Evolutionary conservation across 1,140 invertebrate genomes (phyloP).

Genomic region (Bombus haemorrhoidalis): DNA sequence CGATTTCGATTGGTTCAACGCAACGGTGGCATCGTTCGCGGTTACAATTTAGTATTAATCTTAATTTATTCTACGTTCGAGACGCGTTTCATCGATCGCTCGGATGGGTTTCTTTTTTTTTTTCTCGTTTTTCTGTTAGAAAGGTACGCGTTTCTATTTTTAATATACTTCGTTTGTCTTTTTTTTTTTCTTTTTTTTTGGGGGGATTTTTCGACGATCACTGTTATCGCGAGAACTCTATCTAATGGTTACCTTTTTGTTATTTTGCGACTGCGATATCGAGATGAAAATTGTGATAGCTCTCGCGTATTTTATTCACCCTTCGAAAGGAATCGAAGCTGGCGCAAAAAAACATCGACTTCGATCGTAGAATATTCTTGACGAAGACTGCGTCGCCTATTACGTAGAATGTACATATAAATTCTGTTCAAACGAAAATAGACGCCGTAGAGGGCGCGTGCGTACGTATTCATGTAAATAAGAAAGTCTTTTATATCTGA

Average conservation of each 20-base stretch:
- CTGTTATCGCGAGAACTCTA: not conserved
- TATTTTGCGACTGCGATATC: not conserved
- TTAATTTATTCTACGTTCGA: constrained; percentile 17
- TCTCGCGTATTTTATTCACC: not conserved
- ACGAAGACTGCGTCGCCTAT: not conserved
- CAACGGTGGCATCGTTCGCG: too few relatives aligned
- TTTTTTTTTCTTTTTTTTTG: not conserved
- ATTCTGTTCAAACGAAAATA: constrained; percentile 17
- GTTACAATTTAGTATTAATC: constrained; percentile 34
- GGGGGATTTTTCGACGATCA: not conserved
- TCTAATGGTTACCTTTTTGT: constrained; percentile 3
- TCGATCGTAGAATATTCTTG: constrained; percentile 20
- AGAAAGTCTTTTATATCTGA: constrained; percentile 50
- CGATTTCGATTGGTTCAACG: constrained; percentile 14
- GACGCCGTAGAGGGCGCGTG: not conserved
- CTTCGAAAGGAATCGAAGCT: not conserved
- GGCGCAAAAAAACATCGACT: not conserved
- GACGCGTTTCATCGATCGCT: not conserved
- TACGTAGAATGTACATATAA: constrained; percentile 37
- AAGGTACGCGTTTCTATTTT: not conserved
- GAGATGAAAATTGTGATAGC: constrained; percentile 31
- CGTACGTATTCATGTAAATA: constrained; percentile 27
- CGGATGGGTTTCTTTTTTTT: not conserved
- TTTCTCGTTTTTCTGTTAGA: too few relatives aligned
- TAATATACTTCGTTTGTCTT: not conserved